Percentiles rank a stretch among this genome's conserved stretches.
These are phyloP conservation scores for Liposcelis brunnea DNA, from an alignment of 2,888 invertebrate genomes.

Conservation along the genomic window DNA sequence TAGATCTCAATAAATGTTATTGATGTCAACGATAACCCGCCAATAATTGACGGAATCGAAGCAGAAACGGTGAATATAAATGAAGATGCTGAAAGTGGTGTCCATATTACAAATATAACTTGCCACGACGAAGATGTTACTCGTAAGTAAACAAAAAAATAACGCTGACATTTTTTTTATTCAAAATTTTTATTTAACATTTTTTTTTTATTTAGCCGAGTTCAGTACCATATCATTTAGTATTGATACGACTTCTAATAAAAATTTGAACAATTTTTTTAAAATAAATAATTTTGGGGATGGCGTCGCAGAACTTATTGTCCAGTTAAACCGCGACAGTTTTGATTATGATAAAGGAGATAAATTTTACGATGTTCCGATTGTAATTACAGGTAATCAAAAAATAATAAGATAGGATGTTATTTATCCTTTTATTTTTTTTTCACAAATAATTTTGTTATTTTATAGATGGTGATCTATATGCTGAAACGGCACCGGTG, in stretches of 20 bases:
- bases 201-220: too few relatives aligned
- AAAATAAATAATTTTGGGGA: not conserved
- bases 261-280: too few relatives aligned
- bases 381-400: not conserved
- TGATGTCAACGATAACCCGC: not conserved
- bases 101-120: not conserved
- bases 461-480: not conserved
- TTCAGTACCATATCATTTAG: too few relatives aligned
- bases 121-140: not conserved
- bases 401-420: not conserved
- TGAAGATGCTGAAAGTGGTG: not conserved
- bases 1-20: not conserved
- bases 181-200: too few relatives aligned
- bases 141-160: not conserved
- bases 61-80: not conserved
- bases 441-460: not conserved
- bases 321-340: not conserved
- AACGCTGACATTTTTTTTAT: too few relatives aligned
- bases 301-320: not conserved
- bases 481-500: slow-evolving; percentile 9
- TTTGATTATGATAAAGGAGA: not conserved
- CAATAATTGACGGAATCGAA: not conserved
- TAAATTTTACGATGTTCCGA: not conserved
- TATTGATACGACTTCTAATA: too few relatives aligned
- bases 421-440: not conserved